Percentiles rank a stretch among this genome's conserved stretches.
Evolutionary conservation across 2,113 vertebrate species (phyloP).

Genomic region (Circaetus cinerascens): DNA sequence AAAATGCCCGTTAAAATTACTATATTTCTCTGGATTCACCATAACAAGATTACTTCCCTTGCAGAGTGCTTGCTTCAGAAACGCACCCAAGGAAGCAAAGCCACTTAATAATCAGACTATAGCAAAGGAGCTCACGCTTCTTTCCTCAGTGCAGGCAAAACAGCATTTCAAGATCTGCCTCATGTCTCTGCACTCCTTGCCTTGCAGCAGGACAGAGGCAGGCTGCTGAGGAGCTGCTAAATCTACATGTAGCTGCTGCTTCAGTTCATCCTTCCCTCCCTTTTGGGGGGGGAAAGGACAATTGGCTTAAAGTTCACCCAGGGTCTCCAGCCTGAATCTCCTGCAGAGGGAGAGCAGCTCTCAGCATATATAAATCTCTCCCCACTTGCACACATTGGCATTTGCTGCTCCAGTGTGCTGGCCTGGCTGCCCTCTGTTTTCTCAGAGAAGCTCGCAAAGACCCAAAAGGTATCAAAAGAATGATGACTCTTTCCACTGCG

Average conservation of each 20-base stretch:
- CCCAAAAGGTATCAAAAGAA: neutral
- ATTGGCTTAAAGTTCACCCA: neutral
- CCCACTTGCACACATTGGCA: accelerated
- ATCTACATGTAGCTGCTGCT: neutral
- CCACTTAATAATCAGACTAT: neutral
- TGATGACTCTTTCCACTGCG: neutral
- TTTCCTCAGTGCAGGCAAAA: neutral
- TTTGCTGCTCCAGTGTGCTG: neutral
- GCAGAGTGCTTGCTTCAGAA: neutral
- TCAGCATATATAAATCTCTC: neutral
- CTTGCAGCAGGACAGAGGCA: neutral
- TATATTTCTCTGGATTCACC: neutral
- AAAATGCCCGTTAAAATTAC: slow-evolving; percentile 27
- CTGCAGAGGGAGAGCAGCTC: neutral
- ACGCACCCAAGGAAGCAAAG: neutral
- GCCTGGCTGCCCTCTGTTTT: neutral
- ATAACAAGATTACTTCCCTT: neutral
- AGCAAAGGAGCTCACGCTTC: neutral
- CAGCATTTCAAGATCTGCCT: neutral
- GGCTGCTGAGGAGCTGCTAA: neutral
- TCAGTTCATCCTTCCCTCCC: neutral
- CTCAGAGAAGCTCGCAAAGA: neutral
- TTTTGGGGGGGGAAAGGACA: accelerated
- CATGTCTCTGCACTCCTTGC: neutral
- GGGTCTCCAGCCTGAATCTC: neutral